These are phyloP conservation scores for Sarotherodon lohbergeri DNA, from an alignment of 2,113 vertebrate species.

Conservation along the genomic window DNA sequence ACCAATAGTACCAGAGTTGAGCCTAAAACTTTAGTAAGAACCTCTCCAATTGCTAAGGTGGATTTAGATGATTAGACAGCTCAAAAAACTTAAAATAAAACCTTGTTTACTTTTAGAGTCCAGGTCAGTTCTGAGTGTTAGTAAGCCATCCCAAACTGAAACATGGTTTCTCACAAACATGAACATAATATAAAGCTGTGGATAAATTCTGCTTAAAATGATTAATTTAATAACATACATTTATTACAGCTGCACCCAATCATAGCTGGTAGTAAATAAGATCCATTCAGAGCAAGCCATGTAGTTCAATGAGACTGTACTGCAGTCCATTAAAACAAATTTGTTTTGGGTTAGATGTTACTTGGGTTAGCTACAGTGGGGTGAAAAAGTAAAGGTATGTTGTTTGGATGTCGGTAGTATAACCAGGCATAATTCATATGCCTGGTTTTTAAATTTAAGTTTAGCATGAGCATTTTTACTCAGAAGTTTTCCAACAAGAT, in stretches of 20 bases:
- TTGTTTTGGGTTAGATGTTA: not conserved
- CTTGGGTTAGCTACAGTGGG: not conserved
- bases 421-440: not conserved
- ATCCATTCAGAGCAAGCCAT: too few species aligned
- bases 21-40: not conserved
- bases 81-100: not conserved
- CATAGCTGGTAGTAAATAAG: too few species aligned
- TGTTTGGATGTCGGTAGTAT: not conserved
- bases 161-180: not conserved
- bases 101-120: not conserved
- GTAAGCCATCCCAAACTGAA: not conserved
- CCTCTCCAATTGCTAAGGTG: not conserved
- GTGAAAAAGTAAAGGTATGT: not conserved
- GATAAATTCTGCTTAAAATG: too few species aligned
- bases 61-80: not conserved
- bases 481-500: not conserved
- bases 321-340: not conserved
- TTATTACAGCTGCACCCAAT: too few species aligned
- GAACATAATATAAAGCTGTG: not conserved
- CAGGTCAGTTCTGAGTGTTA: not conserved
- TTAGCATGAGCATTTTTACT: not conserved
- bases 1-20: not conserved
- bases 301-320: too few species aligned
- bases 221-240: too few species aligned
- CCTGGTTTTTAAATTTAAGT: not conserved